Evolutionary conservation across 2,113 vertebrate genomes (phyloP), one percentile per base, ranked within the genome.

Genomic region (Numida meleagris): DNA sequence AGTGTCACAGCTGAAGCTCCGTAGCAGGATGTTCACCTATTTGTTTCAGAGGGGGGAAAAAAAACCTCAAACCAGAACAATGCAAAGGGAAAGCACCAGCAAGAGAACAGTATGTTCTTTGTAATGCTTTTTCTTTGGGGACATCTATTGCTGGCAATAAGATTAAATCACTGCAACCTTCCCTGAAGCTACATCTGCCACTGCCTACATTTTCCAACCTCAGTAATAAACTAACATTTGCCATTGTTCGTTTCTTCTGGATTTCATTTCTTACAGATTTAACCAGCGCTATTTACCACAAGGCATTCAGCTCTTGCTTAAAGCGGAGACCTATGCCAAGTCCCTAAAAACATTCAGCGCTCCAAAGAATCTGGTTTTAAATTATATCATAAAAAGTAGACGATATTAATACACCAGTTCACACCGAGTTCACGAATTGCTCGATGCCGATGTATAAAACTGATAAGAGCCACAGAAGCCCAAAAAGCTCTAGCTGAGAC

Each of bases 201-300:
- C 94, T 93, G 95, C 93, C 93, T 96, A 89, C 95, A 96, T 96
- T 96, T 97, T 96, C 92, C 94, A 96, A 75, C 92, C 96, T 96
- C 94, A 94, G 92, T 97, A 96, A 96, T 97, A 96, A 97, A 93
- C 92, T 89, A 96, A 88, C 94, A 82, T 93, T 95, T 95, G 94
- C 96, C 93, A 96, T 95, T 95, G 95, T 97, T 96, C 94, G 9
- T 95, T 96, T 97, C 88, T 97, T 97, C 93, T 97, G 92, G 93
- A 94, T 95, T 97, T 97, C 93, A 96, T 97, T 96, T 97, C 90
- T 96, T 87, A 86, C 86, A 95, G 80, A 92, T 82, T 95, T 92
- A 97, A 97, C 90, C 95, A 90, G 87, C 2, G 0, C 90, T 93
- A 59, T 78, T 93, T 93, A 95, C 92, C 86, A 95, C 92, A 89